These are phyloP conservation scores for Helicolenus hilgendorfi DNA, from an alignment of 2,797 vertebrate genomes.

Conservation along the genomic window DNA sequence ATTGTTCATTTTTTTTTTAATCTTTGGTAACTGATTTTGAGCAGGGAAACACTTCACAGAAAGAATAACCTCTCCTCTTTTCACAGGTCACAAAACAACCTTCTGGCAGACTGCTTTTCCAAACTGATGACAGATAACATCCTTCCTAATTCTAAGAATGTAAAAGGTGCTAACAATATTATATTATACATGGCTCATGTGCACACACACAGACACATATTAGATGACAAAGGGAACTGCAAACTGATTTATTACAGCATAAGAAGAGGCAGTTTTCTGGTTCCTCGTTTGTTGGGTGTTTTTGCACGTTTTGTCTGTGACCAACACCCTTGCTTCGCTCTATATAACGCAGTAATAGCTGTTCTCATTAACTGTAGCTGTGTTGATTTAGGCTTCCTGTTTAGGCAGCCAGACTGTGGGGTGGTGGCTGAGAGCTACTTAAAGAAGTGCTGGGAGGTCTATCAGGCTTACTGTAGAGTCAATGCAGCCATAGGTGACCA, in stretches of 20 bases:
- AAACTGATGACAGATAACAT: slow-evolving; percentile 92
- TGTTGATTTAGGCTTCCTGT: slow-evolving; percentile 84
- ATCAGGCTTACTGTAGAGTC: slow-evolving; percentile 74
- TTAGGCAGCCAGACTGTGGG: slow-evolving; percentile 75
- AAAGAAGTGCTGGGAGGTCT: slow-evolving; percentile 92
- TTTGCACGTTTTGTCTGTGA: neutral
- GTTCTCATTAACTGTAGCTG: neutral
- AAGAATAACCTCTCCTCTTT: neutral
- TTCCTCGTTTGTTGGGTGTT: neutral
- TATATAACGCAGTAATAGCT: neutral
- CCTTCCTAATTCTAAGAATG: slow-evolving; percentile 88
- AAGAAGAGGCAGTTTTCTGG: neutral
- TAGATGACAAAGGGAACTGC: neutral
- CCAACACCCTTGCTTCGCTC: neutral
- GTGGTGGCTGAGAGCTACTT: slow-evolving; percentile 80
- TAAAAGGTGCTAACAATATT: slow-evolving; percentile 90
- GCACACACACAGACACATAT: neutral
- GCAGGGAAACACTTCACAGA: neutral
- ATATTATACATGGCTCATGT: neutral
- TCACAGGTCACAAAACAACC: slow-evolving; percentile 84
- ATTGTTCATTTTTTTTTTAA: neutral
- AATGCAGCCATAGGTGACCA: slow-evolving; percentile 59
- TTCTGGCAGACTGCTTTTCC: slow-evolving; percentile 90
- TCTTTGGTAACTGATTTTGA: neutral
- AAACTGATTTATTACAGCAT: neutral